Conservation (phyloP, 2,113 vertebrate species). For the Catharus fuscescens region DNA sequence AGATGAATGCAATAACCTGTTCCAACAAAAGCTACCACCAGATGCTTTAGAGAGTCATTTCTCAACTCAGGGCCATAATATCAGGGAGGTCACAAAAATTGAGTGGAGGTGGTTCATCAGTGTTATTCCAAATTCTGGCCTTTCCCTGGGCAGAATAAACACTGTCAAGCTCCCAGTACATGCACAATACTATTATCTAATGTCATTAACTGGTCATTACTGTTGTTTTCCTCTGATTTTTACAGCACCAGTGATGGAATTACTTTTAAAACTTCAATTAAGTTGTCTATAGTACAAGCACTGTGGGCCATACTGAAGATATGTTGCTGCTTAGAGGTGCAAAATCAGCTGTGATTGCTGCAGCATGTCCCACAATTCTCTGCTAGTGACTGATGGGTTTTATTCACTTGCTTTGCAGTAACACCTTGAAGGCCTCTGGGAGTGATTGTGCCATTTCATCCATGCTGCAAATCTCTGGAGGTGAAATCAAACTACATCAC, state of each 20-base stretch:
- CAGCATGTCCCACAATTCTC: not conserved
- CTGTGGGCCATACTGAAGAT: not conserved
- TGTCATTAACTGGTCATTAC: not conserved
- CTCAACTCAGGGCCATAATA: not conserved
- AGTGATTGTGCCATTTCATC: not conserved
- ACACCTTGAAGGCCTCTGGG: not conserved
- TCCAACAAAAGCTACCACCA: not conserved
- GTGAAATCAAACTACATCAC: slow-evolving; percentile 6
- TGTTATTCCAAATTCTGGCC: not conserved
- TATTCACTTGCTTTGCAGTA: slow-evolving; percentile 15
- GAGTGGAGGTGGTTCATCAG: not conserved
- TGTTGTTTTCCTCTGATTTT: not conserved
- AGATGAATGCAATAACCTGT: slow-evolving; percentile 2
- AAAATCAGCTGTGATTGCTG: not conserved
- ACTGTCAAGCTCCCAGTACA: not conserved
- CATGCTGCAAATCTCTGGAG: not conserved
- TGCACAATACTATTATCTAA: not conserved
- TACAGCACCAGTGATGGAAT: not conserved
- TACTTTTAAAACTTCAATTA: not conserved
- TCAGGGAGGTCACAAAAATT: not conserved
- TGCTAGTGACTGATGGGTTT: not conserved
- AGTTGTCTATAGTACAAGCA: not conserved
- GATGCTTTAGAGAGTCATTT: slow-evolving; percentile 7
- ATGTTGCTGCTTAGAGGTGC: not conserved
- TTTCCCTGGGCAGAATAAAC: not conserved